phyloP scores from a whole-genome alignment of 1,140 invertebrate species.

The Tachypleus tridentatus region DNA sequence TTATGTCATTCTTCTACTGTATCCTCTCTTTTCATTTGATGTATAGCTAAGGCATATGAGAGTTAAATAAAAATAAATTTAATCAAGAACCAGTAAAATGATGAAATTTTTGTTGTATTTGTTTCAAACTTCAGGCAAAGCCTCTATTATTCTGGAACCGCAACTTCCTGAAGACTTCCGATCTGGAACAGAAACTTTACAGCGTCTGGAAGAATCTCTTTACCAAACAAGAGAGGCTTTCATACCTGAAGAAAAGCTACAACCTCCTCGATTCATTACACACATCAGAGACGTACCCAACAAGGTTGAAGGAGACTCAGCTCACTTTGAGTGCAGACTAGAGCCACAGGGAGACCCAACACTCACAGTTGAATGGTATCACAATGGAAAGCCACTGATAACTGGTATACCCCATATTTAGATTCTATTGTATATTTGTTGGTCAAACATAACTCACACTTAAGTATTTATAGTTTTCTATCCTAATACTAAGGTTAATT shows the following conservation, averaged over 20 bases:
- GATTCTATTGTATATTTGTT: not conserved
- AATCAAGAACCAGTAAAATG: no score
- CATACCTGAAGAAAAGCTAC: conserved; percentile 66
- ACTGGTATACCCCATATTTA: conserved; percentile 34
- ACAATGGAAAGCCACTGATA: conserved; percentile 74
- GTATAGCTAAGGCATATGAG: no score
- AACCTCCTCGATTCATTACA: conserved; percentile 70
- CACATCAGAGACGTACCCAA: conserved; percentile 62
- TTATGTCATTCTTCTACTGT: no score
- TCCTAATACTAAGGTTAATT: no score
- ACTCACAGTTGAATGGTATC: conserved; percentile 89
- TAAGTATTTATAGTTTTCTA: no score
- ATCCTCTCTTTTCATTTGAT: no score
- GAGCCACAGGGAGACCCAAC: conserved; percentile 73
- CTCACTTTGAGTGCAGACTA: conserved; percentile 82
- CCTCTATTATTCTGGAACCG: conserved; percentile 80
- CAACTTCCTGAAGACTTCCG: conserved; percentile 74
- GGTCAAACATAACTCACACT: no score
- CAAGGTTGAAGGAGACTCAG: conserved; percentile 68
- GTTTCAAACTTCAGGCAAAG: conserved; percentile 26
- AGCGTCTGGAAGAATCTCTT: conserved; percentile 75
- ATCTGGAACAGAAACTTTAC: conserved; percentile 69
- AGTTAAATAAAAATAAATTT: no score
- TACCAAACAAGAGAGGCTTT: conserved; percentile 73
- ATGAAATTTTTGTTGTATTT: not conserved